Percentiles rank a stretch among this genome's conserved stretches.
phyloP scores from a whole-genome alignment of 2,113 vertebrate genomes.

The Myodes glareolus region DNA sequence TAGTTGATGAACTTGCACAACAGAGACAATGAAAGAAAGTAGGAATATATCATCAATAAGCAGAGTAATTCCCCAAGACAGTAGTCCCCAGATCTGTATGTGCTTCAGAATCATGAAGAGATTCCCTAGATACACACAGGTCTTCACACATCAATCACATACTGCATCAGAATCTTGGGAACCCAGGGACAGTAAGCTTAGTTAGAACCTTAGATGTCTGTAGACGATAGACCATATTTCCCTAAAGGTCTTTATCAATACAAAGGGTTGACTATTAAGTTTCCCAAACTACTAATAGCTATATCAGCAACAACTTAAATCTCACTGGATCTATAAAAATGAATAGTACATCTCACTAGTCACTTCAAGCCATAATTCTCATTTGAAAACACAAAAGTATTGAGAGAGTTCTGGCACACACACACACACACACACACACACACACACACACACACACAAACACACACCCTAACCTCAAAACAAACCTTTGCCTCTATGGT shows the following conservation, averaged over 20 bases:
- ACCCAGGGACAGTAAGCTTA: not conserved
- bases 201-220: not conserved
- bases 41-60: not conserved
- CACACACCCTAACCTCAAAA: not conserved
- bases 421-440: no score
- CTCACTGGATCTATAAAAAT: conserved; percentile 4
- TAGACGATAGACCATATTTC: not conserved
- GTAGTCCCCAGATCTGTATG: not conserved
- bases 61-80: not conserved
- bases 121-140: not conserved
- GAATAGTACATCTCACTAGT: not conserved
- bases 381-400: not conserved
- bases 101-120: not conserved
- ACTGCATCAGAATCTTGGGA: not conserved
- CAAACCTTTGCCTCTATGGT: not conserved
- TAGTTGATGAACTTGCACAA: not conserved
- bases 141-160: not conserved
- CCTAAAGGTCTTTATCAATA: not conserved
- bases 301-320: not conserved
- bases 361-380: not conserved
- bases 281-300: not conserved
- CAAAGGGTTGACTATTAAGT: not conserved
- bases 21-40: not conserved
- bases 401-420: not conserved
- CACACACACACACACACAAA: no score